Base-by-base conservation (phyloP, 2,888 invertebrate genomes). In the Caenorhabditis zanzibari region DNA sequence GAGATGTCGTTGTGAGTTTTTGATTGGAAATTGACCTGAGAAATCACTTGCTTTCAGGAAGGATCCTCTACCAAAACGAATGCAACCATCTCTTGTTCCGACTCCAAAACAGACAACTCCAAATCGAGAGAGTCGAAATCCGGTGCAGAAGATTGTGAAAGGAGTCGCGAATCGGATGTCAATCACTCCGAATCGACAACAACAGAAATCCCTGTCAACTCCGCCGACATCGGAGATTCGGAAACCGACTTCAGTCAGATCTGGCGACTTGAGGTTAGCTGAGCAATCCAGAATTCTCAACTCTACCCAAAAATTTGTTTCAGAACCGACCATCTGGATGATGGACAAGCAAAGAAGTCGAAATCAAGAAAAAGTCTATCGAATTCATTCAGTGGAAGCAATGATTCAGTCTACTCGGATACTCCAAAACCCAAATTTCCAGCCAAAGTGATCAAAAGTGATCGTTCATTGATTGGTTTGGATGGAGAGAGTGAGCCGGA, bases 381-480 rank as follows among this genome's bases (percentile, higher is more conserved):
- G 19, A 44, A 44, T 44, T 63, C 63, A n/a, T 32, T 59, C 19
- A 71, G 71, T 59, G 71, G 71, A n/a, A 71, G 71, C 26, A 58
- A 58, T 12, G 71, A 71, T 7, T n/a, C 59, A 0, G 22, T 71
- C 9, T 7, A 24, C 10, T 24, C 61, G n/a, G 61, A 61, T 24
- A 19, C n/a, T n/a, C 32, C 59, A 12, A 38, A 32, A 58, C 3
- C 28, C 2, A 28, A 58, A 4, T 5, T 52, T 5, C 52, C 52
- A 26, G 22, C 68, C 0, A 59, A 61, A 28, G 41, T 12, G 22
- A 52, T 71, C 9, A 54, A 47, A 79, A 79, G 63, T 56, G 71
- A 71, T 12, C n/a, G 81, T 41, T 82, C 81, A 2, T 38, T 82
- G 47, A 82, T 82, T 59, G 82, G 82, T 19, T 41, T 82, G 58